Evolutionary conservation across 1,140 invertebrate species (phyloP), one percentile per base, ranked within the genome.

Genomic region (Cydia amplana): DNA sequence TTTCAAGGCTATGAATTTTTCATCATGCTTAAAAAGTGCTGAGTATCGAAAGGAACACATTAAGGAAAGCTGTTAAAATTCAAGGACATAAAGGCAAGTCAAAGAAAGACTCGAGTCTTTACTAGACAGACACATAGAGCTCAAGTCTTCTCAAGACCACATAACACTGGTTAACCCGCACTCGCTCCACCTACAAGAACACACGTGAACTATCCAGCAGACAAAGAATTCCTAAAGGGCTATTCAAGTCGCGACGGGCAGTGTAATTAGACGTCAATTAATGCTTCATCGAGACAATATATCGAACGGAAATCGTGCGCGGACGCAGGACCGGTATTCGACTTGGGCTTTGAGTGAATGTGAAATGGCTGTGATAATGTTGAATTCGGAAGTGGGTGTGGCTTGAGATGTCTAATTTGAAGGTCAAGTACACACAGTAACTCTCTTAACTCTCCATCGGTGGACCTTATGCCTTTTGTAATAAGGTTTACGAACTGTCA

Each of bases 251-350:
- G 65, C 65, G 65, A 70, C 65, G 32, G 32, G 12, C 16, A 16
- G 7, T 23, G 28, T 74, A 74, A 74, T 73, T 73, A 75, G 73
- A 43, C 72, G 77, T 78, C 72, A 70, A 77, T 76, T 78, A 75
- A 77, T 81, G 73, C 78, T 79, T 80, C 80, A 82, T 80, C 77
- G 79, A 80, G 82, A 83, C 81, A 80, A 83, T 80, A 76, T 77
- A 73, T 72, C 74, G 77, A 74, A 72, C 67, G 72, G 79, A 78
- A 74, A 64, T 78, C 77, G 74, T 79, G 55, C 20, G 18, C 55
- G 1, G 18, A 60, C 55, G 55, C 20, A 12, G 49, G 49, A 51
- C 49, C n/a, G 49, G 51, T 55, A 18, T 60, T 60, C 55, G 55
- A 60, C 20, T 23, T 60, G 23, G 55, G 18, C 23, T 60, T 4